Evolutionary conservation across 1,140 invertebrate genomes (phyloP).

Genomic region (Dryas iulia): DNA sequence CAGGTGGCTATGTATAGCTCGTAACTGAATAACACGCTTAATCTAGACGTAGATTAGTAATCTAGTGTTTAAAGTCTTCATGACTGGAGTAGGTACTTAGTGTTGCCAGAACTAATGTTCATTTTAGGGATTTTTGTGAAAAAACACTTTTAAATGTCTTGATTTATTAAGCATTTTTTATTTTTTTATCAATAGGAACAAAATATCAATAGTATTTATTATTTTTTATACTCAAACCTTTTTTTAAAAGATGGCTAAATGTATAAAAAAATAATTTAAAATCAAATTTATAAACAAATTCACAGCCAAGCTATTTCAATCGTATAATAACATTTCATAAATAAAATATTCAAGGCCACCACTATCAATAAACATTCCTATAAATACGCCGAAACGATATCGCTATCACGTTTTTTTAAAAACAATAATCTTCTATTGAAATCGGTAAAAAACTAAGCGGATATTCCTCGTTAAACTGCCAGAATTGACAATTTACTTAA

Average conservation of each 20-base stretch:
- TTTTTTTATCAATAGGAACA: too few relatives aligned
- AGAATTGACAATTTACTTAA: neutral
- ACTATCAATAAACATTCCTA: constrained; percentile 12
- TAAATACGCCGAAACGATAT: constrained; percentile 8
- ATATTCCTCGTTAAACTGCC: neutral
- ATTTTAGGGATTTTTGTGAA: too few relatives aligned
- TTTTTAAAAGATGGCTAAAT: neutral
- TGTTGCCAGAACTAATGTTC: too few relatives aligned
- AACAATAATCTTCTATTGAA: constrained; percentile 10
- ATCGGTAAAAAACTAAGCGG: neutral
- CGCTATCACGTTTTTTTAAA: constrained; percentile 8
- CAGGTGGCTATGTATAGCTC: constrained; percentile 77
- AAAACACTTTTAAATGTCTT: too few relatives aligned
- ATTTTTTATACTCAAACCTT: too few relatives aligned
- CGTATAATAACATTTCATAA: constrained; percentile 11
- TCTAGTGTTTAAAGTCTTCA: constrained; percentile 2
- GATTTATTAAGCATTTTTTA: too few relatives aligned
- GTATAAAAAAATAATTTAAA: neutral
- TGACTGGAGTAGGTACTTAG: too few relatives aligned
- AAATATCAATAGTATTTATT: too few relatives aligned
- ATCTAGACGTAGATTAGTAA: constrained; percentile 46
- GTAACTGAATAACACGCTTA: constrained; percentile 61
- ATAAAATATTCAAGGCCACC: constrained; percentile 16
- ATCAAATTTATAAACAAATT: neutral
- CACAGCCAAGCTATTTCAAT: neutral